Conservation (phyloP, 2,888 invertebrate species). For the Axea sp. region DNA sequence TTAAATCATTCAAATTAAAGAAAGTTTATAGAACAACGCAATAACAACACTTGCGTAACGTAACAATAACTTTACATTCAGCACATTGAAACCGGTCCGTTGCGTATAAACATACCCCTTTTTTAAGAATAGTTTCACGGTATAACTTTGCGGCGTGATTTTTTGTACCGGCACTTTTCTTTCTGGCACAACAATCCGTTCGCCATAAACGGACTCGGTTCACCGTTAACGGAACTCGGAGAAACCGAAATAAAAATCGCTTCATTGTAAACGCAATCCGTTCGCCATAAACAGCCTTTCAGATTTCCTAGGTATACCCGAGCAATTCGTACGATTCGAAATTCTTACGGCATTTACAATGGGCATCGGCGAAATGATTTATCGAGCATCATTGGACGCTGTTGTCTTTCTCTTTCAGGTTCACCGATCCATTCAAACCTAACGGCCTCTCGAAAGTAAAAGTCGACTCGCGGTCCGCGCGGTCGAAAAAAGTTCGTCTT, state of each 20-base stretch:
- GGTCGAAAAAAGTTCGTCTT: conserved; percentile 43
- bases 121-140: too few species aligned
- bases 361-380: conserved; percentile 13
- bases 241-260: neutral
- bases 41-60: too few species aligned
- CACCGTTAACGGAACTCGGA: conserved; percentile 2
- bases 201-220: conserved; percentile 7
- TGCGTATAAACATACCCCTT: too few species aligned
- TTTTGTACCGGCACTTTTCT: too few species aligned
- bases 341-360: conserved; percentile 20
- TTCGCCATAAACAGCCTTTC: neutral
- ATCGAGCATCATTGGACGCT: conserved; percentile 6
- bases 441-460: conserved; percentile 45
- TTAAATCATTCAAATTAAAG: too few species aligned
- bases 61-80: too few species aligned
- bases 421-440: conserved; percentile 2
- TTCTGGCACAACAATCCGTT: conserved; percentile 18
- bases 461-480: conserved; percentile 23
- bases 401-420: conserved; percentile 4
- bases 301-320: neutral
- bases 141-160: too few species aligned
- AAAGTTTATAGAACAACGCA: too few species aligned
- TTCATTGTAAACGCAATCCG: neutral
- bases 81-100: too few species aligned
- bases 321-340: conserved; percentile 18